A percentile compares a stretch with the other conserved stretches of the same genome.
Evolutionary conservation across 2,888 invertebrate genomes (phyloP).

Genomic region (Penaeus monodon): DNA sequence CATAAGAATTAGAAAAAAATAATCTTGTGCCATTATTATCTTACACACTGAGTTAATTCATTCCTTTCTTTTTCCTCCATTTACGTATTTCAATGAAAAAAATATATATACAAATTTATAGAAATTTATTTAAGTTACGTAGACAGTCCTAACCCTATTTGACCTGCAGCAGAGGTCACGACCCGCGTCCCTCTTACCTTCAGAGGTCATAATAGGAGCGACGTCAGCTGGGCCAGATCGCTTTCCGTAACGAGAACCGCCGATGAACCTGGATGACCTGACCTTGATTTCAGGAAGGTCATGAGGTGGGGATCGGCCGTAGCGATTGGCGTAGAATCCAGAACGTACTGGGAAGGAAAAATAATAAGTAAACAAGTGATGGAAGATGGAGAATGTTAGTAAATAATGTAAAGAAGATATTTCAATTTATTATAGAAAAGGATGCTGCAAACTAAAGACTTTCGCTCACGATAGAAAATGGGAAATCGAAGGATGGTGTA

Average conservation of each 20-base stretch:
- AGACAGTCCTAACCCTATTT: too few species aligned
- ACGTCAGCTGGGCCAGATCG: constrained; percentile 26
- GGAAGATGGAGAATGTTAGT: neutral
- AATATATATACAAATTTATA: too few species aligned
- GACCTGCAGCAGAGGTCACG: too few species aligned
- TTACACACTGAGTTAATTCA: too few species aligned
- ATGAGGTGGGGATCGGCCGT: constrained; percentile 47
- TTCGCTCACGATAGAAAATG: too few species aligned
- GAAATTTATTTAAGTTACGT: too few species aligned
- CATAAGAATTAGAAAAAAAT: too few species aligned
- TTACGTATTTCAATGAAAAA: too few species aligned
- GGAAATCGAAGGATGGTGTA: too few species aligned
- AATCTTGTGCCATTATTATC: too few species aligned
- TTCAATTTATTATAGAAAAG: neutral
- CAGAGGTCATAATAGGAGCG: constrained; percentile 1
- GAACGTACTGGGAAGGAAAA: constrained; percentile 35
- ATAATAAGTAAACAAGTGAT: neutral
- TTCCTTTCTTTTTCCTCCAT: too few species aligned
- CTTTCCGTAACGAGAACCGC: constrained; percentile 61
- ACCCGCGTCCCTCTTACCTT: constrained; percentile 6
- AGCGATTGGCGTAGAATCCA: constrained; percentile 57
- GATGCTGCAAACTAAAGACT: too few species aligned
- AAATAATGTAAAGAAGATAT: neutral
- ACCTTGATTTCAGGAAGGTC: constrained; percentile 51
- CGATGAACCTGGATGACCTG: constrained; percentile 56